Base-by-base conservation (phyloP, 2,888 invertebrate species). In the Metallyticus violacea region DNA sequence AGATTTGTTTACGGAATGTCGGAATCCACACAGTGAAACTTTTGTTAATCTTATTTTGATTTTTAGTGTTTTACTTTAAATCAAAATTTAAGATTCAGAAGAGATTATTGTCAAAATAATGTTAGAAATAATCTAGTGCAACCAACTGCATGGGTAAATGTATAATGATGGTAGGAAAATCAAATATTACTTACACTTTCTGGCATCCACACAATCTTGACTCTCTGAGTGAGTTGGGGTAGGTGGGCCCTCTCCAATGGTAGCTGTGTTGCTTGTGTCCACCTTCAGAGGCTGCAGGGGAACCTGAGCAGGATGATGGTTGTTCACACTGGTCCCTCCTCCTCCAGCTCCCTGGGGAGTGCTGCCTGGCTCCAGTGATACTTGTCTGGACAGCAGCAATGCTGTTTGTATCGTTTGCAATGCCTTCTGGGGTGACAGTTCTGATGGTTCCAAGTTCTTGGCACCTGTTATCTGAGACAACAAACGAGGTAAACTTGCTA, bases 161-260 rank as follows among this genome's bases (percentile, higher is more conserved):
- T n/a, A n/a, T n/a, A n/a, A n/a, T n/a, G n/a, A n/a, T n/a, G n/a
- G n/a, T n/a, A n/a, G n/a, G n/a, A n/a, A n/a, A n/a, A n/a, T n/a
- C n/a, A 62, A 62, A 62, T 62, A 0, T 22, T 83, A 91, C 93
- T 93, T 92, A 95, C 95, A 92, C 92, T 95, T 95, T 90, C 94
- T 93, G 89, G 93, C 94, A 89, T 94, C 93, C 87, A 93, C 91
- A 91, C 94, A 93, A 91, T 94, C 94, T 90, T 90, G 90, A 84
- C 89, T 89, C 88, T 96, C 94, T 89, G 96, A 96, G 92, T 95
- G 95, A 89, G 96, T 96, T n/a, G 96, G 96, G 89, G 96, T 96
- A 82, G 96, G 96, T 89, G 96, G 95, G 85, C 95, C 95, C 89
- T 95, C 95, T 89, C 90, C 91, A 22, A 87, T 78, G n/a, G 84